Evolutionary conservation across 2,797 vertebrate genomes (phyloP).

Genomic region (Hypotaenidia okinawae): DNA sequence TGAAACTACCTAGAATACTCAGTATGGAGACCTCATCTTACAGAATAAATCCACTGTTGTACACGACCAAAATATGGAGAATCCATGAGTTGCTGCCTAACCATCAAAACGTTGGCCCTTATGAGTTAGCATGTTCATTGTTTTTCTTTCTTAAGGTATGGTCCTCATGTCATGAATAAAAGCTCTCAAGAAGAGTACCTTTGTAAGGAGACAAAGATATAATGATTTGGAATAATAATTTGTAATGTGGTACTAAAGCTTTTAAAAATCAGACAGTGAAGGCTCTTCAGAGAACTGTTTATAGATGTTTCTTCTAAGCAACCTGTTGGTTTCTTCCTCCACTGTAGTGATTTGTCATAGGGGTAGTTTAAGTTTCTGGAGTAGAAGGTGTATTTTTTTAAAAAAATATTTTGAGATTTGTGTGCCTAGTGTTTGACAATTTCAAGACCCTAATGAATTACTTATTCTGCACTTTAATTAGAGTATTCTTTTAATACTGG

Average conservation of each 20-base stretch:
- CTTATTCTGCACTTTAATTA: background rate
- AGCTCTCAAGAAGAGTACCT: background rate
- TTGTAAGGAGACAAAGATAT: background rate
- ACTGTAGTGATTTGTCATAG: background rate
- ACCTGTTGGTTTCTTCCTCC: background rate
- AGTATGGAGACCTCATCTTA: background rate
- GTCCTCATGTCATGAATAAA: background rate
- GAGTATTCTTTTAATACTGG: background rate
- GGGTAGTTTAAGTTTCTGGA: background rate
- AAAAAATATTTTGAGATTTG: background rate
- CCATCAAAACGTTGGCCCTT: background rate
- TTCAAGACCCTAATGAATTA: background rate
- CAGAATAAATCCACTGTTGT: background rate
- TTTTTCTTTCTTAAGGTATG: background rate
- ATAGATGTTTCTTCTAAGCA: background rate
- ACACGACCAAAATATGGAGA: background rate
- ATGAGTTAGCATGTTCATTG: background rate
- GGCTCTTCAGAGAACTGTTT: background rate
- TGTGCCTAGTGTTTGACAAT: background rate
- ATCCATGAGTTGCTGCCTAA: background rate
- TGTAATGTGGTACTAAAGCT: background rate
- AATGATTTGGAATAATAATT: background rate
- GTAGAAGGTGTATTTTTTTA: background rate
- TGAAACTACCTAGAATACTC: constrained; percentile 9
- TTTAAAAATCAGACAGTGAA: background rate